Evolutionary conservation across 1,140 invertebrate species (phyloP).

Genomic region (Lasaia peninsularis): DNA sequence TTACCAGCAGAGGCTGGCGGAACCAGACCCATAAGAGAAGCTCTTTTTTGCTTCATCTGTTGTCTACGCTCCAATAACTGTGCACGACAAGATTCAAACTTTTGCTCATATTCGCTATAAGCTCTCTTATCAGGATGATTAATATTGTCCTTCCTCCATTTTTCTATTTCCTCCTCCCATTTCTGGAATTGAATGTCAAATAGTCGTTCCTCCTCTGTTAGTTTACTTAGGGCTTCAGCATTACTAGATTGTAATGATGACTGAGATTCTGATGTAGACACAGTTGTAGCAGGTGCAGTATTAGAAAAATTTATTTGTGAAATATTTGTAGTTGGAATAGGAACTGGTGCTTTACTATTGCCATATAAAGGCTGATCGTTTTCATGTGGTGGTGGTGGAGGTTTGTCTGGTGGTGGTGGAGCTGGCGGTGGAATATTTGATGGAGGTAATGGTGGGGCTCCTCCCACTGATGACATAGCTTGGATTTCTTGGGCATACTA

Average conservation of each 20-base stretch:
- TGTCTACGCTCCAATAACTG: constrained; percentile 87
- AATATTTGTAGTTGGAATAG: constrained; percentile 36
- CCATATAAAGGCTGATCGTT: constrained; percentile 60
- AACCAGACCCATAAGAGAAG: constrained; percentile 44
- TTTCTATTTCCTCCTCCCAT: constrained; percentile 91
- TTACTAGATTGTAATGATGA: constrained; percentile 30
- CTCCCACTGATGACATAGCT: constrained; percentile 42
- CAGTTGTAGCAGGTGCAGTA: constrained; percentile 37
- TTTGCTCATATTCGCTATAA: constrained; percentile 89
- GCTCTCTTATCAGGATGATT: constrained; percentile 91
- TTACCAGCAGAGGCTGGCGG: constrained; percentile 25
- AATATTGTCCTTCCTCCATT: constrained; percentile 90
- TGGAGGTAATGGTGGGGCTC: constrained; percentile 61
- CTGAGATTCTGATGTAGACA: constrained; percentile 30
- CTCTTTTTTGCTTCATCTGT: constrained; percentile 85
- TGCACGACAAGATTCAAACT: constrained; percentile 88
- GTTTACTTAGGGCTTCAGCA: constrained; percentile 54
- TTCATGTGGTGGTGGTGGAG: constrained; percentile 61
- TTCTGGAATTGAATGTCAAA: constrained; percentile 90
- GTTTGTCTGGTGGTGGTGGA: constrained; percentile 63
- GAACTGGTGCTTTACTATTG: constrained; percentile 27
- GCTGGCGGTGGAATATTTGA: constrained; percentile 69
- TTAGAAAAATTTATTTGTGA: constrained; percentile 31
- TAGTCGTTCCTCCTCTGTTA: constrained; percentile 84
- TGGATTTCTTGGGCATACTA: constrained; percentile 81